Conservation (phyloP, 2,797 vertebrate genomes). For the Premnoplex brunnescens region DNA sequence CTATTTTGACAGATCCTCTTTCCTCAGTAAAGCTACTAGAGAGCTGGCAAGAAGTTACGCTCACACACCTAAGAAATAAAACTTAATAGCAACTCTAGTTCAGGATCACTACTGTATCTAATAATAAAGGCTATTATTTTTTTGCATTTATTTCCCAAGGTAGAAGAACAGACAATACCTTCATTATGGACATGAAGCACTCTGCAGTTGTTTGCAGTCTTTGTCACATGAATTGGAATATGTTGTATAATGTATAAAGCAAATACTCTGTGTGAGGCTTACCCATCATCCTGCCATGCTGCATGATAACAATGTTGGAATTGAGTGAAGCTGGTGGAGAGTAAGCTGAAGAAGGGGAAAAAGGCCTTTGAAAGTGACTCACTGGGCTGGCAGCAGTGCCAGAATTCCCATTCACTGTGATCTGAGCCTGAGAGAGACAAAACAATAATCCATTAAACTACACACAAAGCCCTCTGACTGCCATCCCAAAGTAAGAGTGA, state of each 20-base stretch:
- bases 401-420: conserved; percentile 90
- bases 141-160: not conserved
- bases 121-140: not conserved
- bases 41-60: not conserved
- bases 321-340: conserved; percentile 85
- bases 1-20: not conserved
- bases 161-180: not conserved
- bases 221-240: not conserved
- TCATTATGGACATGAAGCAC: not conserved
- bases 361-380: conserved; percentile 87
- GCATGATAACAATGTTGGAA: conserved; percentile 82
- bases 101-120: not conserved
- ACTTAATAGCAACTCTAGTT: not conserved
- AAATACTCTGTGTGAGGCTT: conserved; percentile 62
- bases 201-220: not conserved
- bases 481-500: conserved; percentile 2
- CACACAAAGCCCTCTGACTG: not conserved
- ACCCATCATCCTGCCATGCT: conserved; percentile 89
- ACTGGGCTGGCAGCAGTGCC: conserved; percentile 80
- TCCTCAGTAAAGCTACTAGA: not conserved
- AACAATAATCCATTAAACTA: conserved; percentile 55
- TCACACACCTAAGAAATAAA: not conserved
- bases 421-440: conserved; percentile 83
- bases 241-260: not conserved
- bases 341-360: conserved; percentile 89